Conservation (phyloP, 2,888 invertebrate species). For the Sturmia bella region DNA sequence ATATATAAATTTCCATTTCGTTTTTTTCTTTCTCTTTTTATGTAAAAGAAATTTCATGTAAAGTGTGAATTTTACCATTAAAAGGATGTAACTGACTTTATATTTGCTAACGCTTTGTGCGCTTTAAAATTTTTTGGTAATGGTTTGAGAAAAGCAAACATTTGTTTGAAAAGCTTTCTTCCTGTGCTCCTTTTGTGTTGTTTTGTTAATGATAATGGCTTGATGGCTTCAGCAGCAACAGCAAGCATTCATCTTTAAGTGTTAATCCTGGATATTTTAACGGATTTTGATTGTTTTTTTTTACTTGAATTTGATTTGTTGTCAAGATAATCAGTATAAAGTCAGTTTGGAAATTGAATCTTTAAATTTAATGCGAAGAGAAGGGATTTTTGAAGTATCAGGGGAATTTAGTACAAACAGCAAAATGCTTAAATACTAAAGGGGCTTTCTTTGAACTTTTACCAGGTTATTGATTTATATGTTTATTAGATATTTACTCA, state of each 20-base stretch:
- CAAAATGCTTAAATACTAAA: slow-evolving; percentile 9
- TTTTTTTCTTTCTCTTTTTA: slow-evolving; percentile 5
- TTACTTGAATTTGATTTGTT: slow-evolving; percentile 49
- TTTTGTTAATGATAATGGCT: slow-evolving; percentile 43
- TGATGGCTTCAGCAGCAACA: slow-evolving; percentile 48
- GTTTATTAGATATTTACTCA: background rate
- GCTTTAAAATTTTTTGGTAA: slow-evolving; percentile 2
- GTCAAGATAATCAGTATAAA: slow-evolving; percentile 54
- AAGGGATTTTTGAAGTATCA: slow-evolving; percentile 15
- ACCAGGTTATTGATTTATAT: background rate
- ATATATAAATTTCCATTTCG: slow-evolving; percentile 47
- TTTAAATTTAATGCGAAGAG: slow-evolving; percentile 29
- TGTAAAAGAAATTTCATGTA: slow-evolving; percentile 48
- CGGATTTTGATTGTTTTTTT: slow-evolving; percentile 42
- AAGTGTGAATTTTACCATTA: slow-evolving; percentile 69
- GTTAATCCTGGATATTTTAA: slow-evolving; percentile 63
- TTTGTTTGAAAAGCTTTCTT: slow-evolving; percentile 55
- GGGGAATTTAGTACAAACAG: slow-evolving; percentile 23
- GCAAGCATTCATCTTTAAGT: slow-evolving; percentile 39
- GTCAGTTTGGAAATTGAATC: slow-evolving; percentile 40
- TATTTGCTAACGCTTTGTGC: slow-evolving; percentile 38
- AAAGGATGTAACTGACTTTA: slow-evolving; percentile 57
- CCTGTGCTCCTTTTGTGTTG: slow-evolving; percentile 17
- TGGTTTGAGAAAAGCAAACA: slow-evolving; percentile 43
- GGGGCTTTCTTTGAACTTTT: background rate